These are phyloP conservation scores for Atlantisia rogersi DNA, from an alignment of 2,113 vertebrate species.

Conservation along the genomic window DNA sequence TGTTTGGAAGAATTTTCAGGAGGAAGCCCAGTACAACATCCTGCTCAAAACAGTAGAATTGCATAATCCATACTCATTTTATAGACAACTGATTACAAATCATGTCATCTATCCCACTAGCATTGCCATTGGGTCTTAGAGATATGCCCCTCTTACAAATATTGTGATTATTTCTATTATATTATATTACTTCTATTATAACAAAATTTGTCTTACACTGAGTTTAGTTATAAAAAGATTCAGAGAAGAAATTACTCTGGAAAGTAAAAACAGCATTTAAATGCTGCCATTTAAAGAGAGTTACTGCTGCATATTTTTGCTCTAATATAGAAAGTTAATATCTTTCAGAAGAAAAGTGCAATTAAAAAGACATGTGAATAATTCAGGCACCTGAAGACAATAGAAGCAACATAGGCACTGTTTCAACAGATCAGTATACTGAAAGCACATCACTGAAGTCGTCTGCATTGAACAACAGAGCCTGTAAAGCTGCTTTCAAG, in stretches of 20 bases:
- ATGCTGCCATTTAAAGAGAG: not conserved
- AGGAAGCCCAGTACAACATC: not conserved
- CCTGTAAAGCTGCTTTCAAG: not conserved
- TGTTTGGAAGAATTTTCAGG: not conserved
- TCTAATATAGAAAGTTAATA: not conserved
- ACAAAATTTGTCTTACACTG: not conserved
- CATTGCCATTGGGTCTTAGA: not conserved
- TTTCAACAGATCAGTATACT: not conserved
- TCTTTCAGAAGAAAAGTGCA: not conserved
- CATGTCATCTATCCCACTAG: not conserved
- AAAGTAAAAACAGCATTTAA: not conserved
- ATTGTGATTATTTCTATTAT: not conserved
- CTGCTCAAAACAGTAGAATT: not conserved
- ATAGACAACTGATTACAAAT: not conserved
- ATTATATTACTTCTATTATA: not conserved
- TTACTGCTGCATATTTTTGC: not conserved
- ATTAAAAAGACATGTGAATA: not conserved
- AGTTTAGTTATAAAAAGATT: not conserved
- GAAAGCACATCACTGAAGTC: not conserved
- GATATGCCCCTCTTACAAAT: not conserved
- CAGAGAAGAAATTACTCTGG: not conserved
- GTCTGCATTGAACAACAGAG: not conserved
- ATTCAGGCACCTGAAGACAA: not conserved
- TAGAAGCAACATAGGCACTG: not conserved
- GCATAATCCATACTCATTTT: not conserved